Conservation (phyloP, 2,113 vertebrate genomes). For the Eudyptes chrysolophus region DNA sequence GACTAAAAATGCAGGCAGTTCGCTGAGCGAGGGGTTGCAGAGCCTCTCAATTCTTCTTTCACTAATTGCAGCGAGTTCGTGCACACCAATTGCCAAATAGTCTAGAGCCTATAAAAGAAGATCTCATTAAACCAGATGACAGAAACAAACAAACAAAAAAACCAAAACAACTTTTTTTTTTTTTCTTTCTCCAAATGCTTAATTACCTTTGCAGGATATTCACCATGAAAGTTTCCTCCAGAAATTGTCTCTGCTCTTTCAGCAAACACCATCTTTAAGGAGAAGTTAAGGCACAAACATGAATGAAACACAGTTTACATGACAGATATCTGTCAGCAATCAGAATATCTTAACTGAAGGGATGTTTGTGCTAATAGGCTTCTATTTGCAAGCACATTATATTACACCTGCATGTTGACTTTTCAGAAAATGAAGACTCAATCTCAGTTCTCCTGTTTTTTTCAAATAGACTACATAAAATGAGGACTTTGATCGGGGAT, state of each 20-base stretch:
- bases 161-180: background rate
- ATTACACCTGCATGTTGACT: background rate
- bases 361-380: background rate
- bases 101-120: conserved; percentile 81
- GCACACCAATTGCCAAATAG: conserved; percentile 91
- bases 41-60: conserved; percentile 94
- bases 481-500: background rate
- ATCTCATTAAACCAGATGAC: background rate
- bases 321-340: background rate
- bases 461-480: background rate
- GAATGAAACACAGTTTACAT: background rate
- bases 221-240: conserved; percentile 97
- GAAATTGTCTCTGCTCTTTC: conserved; percentile 96
- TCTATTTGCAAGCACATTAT: background rate
- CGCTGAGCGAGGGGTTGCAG: conserved; percentile 95
- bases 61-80: conserved; percentile 94
- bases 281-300: conserved; percentile 63
- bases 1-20: conserved; percentile 94
- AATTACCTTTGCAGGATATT: conserved; percentile 90
- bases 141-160: background rate
- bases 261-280: conserved; percentile 93
- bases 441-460: background rate
- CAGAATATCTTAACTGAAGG: background rate
- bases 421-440: background rate
- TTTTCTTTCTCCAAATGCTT: background rate